Conservation (phyloP, 2,797 vertebrate genomes). For the Cyclopterus lumpus region DNA sequence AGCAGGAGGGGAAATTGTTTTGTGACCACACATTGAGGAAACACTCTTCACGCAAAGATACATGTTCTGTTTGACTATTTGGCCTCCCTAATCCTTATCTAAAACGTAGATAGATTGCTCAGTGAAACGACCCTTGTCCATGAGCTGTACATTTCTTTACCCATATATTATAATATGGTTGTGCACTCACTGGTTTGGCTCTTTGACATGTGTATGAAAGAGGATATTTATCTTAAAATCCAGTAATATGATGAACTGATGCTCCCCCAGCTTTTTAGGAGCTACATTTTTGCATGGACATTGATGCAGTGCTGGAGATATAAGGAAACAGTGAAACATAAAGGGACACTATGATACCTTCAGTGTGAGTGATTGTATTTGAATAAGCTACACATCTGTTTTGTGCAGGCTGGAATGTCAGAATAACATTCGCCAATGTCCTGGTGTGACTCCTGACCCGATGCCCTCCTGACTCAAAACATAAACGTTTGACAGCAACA, state of each 20-base stretch:
- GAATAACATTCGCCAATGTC: conserved; percentile 58
- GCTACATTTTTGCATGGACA: conserved; percentile 63
- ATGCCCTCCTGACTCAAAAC: conserved; percentile 50
- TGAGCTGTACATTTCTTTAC: conserved; percentile 51
- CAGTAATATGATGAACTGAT: conserved; percentile 67
- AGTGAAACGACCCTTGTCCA: conserved; percentile 52
- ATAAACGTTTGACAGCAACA: conserved; percentile 53
- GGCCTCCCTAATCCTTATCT: conserved; percentile 75
- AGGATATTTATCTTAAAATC: conserved; percentile 70
- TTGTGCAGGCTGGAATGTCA: conserved; percentile 44
- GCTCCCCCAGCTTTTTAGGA: conserved; percentile 63
- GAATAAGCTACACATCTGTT: conserved; percentile 74
- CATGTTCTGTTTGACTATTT: conserved; percentile 64
- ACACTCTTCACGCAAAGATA: conserved; percentile 56
- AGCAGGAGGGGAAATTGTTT: conserved; percentile 68
- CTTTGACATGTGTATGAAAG: conserved; percentile 58
- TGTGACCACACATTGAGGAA: conserved; percentile 61
- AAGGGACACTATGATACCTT: conserved; percentile 55
- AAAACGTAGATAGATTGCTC: conserved; percentile 57
- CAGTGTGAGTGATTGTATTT: conserved; percentile 69
- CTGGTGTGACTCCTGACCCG: conserved; percentile 70
- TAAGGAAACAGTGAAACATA: conserved; percentile 59
- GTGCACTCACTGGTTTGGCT: conserved; percentile 50
- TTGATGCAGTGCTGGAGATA: conserved; percentile 65
- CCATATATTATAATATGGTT: conserved; percentile 58